Evolutionary conservation across 1,140 invertebrate species (phyloP), one percentile per base, ranked within the genome.

Genomic region (Trachymyrmex septentrionalis): DNA sequence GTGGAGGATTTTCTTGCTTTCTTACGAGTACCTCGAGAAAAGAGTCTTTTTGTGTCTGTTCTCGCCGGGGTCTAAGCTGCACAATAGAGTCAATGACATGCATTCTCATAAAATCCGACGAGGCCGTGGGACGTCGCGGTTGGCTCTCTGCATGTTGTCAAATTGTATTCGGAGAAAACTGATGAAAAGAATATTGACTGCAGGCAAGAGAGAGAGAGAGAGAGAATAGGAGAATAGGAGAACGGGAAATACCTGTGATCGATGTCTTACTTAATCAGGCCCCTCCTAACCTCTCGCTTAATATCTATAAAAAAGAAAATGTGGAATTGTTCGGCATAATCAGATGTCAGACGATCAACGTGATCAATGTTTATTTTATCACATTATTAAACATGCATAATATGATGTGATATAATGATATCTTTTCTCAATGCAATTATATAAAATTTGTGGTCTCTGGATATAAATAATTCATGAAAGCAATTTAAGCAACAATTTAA

Each of bases 1-100:
- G 88, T 90, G 63, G 55, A 85, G 69, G 80, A 85, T 81, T 81
- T 81, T 72, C 75, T 59, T 80, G 57, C 75, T 67, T 89, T 73
- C 86, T 85, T 87, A 87, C 44, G 61, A 84, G 16, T 72, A 59
- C 14, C 86, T 84, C 38, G 57, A 38, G 34, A 90, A 73, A 73
- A 61, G 69, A 86, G 57, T 53, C 76, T 38, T 73, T 57, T 85
- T 55, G 73, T 78, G 30, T 27, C 63, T 53, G 63, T 67, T 81
- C 75, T 64, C 10, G 67, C 75, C 64, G 61, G 44, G 81, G 71
- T 86, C 86, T 30, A 86, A 87, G 59, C 78, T 7, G 16, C 38
- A 90, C 88, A 90, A 90, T 90, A 82, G 88, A 38, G 66, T 75
- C 88, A 90, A 90, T 90, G 89, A 90, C 88, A 90, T 90, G 88